Evolutionary conservation across 2,113 vertebrate species (phyloP), one percentile per base, ranked within the genome.

Genomic region (Calcarius ornatus): DNA sequence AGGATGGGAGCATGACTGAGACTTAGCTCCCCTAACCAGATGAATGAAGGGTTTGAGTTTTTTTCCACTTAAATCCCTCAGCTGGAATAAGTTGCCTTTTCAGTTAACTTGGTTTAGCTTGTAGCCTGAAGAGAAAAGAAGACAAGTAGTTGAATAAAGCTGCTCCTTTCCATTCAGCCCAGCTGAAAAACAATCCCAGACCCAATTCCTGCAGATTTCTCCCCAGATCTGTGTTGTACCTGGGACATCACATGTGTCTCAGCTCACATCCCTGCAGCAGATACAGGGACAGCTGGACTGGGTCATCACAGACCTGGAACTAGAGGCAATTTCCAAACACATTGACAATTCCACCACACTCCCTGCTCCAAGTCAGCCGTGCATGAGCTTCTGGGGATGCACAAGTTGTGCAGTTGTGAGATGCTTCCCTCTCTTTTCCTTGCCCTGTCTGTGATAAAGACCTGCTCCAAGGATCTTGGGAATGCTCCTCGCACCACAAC

Each of bases 201-300:
- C 5, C 6, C 15, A 20, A 15, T 54, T 40, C 5, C 22, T 69
- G 18, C 16, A 35, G 3, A 2, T 81, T 70, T 86, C 28, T 76
- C 33, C 10, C 30, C 15, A 33, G 21, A 18, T 12, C 11, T 65
- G 12, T 27, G 25, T 8, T 38, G 11, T 11, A 35, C 28, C 15
- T 70, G 33, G 18, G 23, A 40, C 7, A 15, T 8, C 13, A 15
- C 21, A 68, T 7, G 5, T 57, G 21, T 30, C 64, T 45, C 18
- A 61, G 28, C 0, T 3, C 31, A 64, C 11, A 18, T 6, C 21
- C 19, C 4, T 83, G n/a, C 2, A 5, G 6, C 48, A 57, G 3
- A 2, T 16, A 38, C 18, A 33, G 16, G 8, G 7, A 30, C 8
- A 53, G 11, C 15, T 73, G 15, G 28, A 22, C 0, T 42, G 12